Percentiles rank a stretch among this genome's conserved stretches.
Evolutionary conservation across 2,113 vertebrate species (phyloP).

Genomic region (Istiophorus platypterus): DNA sequence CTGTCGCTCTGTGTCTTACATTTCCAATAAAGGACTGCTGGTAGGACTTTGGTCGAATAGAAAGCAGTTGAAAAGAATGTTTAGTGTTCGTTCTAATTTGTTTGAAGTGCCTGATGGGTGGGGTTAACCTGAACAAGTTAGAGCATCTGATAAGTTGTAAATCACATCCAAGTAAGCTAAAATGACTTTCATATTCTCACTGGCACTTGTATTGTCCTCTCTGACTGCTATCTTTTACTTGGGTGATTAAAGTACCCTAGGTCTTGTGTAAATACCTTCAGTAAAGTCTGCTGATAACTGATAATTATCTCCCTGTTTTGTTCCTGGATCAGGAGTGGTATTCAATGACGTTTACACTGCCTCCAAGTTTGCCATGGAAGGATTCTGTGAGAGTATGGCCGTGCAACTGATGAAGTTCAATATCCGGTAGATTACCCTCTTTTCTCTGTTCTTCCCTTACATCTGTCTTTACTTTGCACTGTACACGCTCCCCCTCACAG

Average conservation of each 20-base stretch:
- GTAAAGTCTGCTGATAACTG: background rate
- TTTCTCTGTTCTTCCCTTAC: slow-evolving; percentile 9
- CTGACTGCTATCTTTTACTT: background rate
- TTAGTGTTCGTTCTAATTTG: slow-evolving; percentile 39
- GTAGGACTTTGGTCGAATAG: slow-evolving; percentile 12
- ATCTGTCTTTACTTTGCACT: slow-evolving; percentile 36
- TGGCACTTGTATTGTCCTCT: background rate
- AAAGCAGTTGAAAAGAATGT: slow-evolving; percentile 16
- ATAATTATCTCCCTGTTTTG: slow-evolving; percentile 10
- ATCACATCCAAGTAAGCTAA: background rate
- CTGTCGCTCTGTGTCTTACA: background rate
- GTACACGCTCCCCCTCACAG: background rate
- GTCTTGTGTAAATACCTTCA: slow-evolving; percentile 4
- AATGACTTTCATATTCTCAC: slow-evolving; percentile 4
- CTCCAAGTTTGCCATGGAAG: slow-evolving; percentile 96
- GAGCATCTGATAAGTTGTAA: slow-evolving; percentile 4
- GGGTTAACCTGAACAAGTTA: background rate
- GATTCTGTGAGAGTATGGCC: slow-evolving; percentile 94
- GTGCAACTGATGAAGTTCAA: slow-evolving; percentile 94
- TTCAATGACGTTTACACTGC: slow-evolving; percentile 95
- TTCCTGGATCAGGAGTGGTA: slow-evolving; percentile 85
- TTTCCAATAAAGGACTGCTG: background rate
- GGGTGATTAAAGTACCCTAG: background rate
- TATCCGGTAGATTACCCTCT: slow-evolving; percentile 86
- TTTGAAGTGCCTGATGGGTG: slow-evolving; percentile 24